Percentiles rank a stretch among this genome's conserved stretches.
Evolutionary conservation across 2,888 invertebrate species (phyloP).

Genomic region (Gerris lacustris): DNA sequence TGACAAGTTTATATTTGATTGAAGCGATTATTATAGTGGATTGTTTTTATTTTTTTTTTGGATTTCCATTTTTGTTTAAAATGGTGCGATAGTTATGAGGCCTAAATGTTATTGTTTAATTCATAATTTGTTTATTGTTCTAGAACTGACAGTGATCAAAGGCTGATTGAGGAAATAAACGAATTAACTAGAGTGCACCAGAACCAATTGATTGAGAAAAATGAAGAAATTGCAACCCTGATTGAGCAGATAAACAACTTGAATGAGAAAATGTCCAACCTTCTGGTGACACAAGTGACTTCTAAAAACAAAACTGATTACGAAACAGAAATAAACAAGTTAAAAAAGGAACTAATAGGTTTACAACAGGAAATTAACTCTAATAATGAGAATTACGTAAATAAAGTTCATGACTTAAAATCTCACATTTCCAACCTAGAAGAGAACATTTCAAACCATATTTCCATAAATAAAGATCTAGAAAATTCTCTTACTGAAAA

Average conservation of each 20-base stretch:
- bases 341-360: slow-evolving; percentile 21
- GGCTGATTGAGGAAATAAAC: slow-evolving; percentile 20
- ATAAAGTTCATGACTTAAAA: slow-evolving; percentile 22
- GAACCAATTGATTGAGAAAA: slow-evolving; percentile 21
- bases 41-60: no score
- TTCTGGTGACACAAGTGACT: slow-evolving; percentile 18
- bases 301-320: slow-evolving; percentile 17
- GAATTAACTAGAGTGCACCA: slow-evolving; percentile 22
- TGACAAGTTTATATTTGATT: no score
- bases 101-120: no score
- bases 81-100: no score
- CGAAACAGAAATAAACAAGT: slow-evolving; percentile 20
- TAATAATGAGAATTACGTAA: slow-evolving; percentile 19
- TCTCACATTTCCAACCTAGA: no score
- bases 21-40: no score
- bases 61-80: no score
- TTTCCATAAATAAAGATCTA: slow-evolving; percentile 21
- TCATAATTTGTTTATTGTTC: neutral
- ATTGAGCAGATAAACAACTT: slow-evolving; percentile 19
- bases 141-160: slow-evolving; percentile 20
- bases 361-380: slow-evolving; percentile 14
- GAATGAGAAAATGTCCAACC: slow-evolving; percentile 16
- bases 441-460: slow-evolving; percentile 24
- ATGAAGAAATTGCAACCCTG: slow-evolving; percentile 20
- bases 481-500: slow-evolving; percentile 22